phyloP scores from a whole-genome alignment of 2,888 invertebrate species.

The Phaedon cochleariae region DNA sequence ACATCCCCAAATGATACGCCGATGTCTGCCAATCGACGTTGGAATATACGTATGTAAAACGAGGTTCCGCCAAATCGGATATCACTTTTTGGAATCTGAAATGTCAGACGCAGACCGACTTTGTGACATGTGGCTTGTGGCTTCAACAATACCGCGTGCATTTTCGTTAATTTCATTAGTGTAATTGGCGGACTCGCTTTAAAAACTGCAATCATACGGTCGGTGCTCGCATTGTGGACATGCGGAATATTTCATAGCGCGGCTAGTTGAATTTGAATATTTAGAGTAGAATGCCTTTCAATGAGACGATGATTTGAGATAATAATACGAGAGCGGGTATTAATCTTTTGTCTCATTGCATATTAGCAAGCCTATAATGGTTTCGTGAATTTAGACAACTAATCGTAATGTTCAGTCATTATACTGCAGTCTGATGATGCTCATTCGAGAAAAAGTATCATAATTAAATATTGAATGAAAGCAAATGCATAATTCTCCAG shows the following conservation, averaged over 20 bases:
- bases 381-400: not conserved
- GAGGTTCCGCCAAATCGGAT: constrained; percentile 46
- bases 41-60: constrained; percentile 26
- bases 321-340: constrained; percentile 3
- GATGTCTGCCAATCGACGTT: constrained; percentile 14
- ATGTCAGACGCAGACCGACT: constrained; percentile 50
- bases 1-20: constrained; percentile 30
- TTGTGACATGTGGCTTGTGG: constrained; percentile 47
- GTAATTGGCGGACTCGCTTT: constrained; percentile 37
- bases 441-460: no score
- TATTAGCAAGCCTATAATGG: not conserved
- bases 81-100: constrained; percentile 51
- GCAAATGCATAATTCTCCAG: no score
- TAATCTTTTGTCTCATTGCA: not conserved
- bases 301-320: constrained; percentile 3
- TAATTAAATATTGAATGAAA: no score
- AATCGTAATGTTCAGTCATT: not conserved
- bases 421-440: no score
- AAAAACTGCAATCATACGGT: constrained; percentile 20
- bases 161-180: constrained; percentile 60
- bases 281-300: constrained; percentile 6
- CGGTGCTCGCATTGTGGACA: constrained; percentile 14
- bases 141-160: constrained; percentile 58
- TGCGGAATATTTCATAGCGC: constrained; percentile 7
- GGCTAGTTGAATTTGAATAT: constrained; percentile 17